Evolutionary conservation across 2,113 vertebrate genomes (phyloP).

Genomic region (Chaetops frenatus): DNA sequence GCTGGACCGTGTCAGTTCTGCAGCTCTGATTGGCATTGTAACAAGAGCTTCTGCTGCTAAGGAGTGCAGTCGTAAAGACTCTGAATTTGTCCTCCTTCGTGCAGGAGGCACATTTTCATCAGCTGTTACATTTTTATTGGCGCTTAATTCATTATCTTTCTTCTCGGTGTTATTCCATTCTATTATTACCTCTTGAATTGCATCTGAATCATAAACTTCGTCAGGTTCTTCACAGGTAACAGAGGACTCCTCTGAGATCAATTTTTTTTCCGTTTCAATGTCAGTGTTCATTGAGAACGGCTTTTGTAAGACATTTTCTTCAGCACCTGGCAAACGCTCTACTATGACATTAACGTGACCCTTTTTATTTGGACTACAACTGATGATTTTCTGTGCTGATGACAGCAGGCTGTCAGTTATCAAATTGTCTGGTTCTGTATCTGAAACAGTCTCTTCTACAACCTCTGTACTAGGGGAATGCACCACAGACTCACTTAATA

Average conservation of each 20-base stretch:
- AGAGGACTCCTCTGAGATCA: slow-evolving; percentile 41
- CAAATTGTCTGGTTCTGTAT: slow-evolving; percentile 73
- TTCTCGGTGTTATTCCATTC: slow-evolving; percentile 70
- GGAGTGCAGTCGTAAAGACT: slow-evolving; percentile 91
- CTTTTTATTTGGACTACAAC: slow-evolving; percentile 84
- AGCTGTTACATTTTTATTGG: slow-evolving; percentile 28
- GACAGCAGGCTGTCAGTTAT: slow-evolving; percentile 85
- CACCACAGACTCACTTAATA: slow-evolving; percentile 16
- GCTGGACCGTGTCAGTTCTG: slow-evolving; percentile 73
- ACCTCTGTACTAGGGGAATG: slow-evolving; percentile 69
- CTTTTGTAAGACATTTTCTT: slow-evolving; percentile 78
- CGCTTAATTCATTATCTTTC: slow-evolving; percentile 60
- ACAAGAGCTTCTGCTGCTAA: slow-evolving; percentile 93
- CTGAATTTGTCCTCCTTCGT: slow-evolving; percentile 90
- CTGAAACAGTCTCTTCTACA: slow-evolving; percentile 76
- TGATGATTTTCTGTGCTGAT: slow-evolving; percentile 96
- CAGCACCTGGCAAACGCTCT: slow-evolving; percentile 88
- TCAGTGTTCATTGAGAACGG: slow-evolving; percentile 79
- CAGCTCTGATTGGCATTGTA: slow-evolving; percentile 89
- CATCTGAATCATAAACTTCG: slow-evolving; percentile 45
- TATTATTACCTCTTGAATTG: slow-evolving; percentile 74
- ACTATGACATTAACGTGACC: slow-evolving; percentile 97
- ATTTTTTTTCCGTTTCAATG: slow-evolving; percentile 68
- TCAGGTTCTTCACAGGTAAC: slow-evolving; percentile 37
- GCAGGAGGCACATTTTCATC: slow-evolving; percentile 89